Evolutionary conservation across 1,140 invertebrate genomes (phyloP).

Genomic region (Drosophila erecta): DNA sequence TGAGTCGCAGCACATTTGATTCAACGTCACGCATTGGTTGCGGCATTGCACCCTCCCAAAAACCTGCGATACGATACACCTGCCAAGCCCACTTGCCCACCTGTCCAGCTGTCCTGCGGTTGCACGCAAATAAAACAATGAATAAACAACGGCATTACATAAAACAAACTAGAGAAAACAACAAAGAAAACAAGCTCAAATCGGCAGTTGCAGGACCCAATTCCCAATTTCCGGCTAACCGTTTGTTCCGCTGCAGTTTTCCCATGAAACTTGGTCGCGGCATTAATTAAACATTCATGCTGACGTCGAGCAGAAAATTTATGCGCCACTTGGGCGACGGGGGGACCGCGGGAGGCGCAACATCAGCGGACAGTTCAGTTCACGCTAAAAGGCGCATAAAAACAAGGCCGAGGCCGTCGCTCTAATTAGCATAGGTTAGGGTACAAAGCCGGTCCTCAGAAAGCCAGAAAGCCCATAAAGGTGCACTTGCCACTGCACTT

Average conservation of each 20-base stretch:
- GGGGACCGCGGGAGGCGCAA: no score
- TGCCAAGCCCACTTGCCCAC: slow-evolving; percentile 5
- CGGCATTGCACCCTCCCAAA: slow-evolving; percentile 21
- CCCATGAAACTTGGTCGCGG: slow-evolving; percentile 68
- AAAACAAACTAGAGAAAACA: background rate
- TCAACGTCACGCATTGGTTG: slow-evolving; percentile 61
- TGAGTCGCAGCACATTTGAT: slow-evolving; percentile 41
- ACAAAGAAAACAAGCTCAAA: slow-evolving; percentile 1
- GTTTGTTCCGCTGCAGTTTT: slow-evolving; percentile 65
- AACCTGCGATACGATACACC: slow-evolving; percentile 24
- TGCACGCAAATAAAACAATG: slow-evolving; percentile 40
- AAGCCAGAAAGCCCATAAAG: slow-evolving; percentile 31
- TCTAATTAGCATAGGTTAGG: slow-evolving; percentile 76
- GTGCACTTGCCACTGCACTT: slow-evolving; percentile 69
- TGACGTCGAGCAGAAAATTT: slow-evolving; percentile 75
- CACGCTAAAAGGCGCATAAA: slow-evolving; percentile 75
- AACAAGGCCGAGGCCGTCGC: slow-evolving; percentile 79
- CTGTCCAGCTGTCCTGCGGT: slow-evolving; percentile 68
- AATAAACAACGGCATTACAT: slow-evolving; percentile 30
- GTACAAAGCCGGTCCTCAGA: slow-evolving; percentile 19
- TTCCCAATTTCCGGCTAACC: slow-evolving; percentile 73
- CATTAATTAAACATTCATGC: slow-evolving; percentile 75
- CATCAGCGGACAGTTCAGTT: slow-evolving; percentile 64
- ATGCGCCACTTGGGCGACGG: slow-evolving; percentile 30
- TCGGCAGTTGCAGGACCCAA: slow-evolving; percentile 62